These are phyloP conservation scores for Gambusia holbrooki DNA, from an alignment of 2,113 vertebrate genomes.

Conservation along the genomic window DNA sequence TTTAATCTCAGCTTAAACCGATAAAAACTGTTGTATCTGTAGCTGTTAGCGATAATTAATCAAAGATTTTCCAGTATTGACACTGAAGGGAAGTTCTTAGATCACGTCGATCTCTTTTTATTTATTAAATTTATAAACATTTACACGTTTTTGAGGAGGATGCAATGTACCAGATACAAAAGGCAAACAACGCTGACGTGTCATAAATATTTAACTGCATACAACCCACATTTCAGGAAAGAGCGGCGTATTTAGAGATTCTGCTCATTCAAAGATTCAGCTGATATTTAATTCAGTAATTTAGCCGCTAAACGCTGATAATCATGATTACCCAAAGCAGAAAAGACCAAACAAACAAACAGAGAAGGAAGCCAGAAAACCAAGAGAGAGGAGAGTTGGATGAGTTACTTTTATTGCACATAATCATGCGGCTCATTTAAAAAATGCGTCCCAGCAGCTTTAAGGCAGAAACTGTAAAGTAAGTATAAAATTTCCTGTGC, in stretches of 20 bases:
- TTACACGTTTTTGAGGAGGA: neutral
- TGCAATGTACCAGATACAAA: neutral
- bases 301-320: conserved; percentile 6
- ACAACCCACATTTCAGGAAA: neutral
- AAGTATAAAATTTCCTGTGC: conserved; percentile 1
- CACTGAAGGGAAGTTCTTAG: neutral
- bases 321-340: neutral
- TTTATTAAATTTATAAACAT: neutral
- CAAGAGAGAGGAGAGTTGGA: conserved; percentile 15
- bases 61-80: neutral
- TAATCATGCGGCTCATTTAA: conserved; percentile 1
- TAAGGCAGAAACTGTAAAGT: neutral
- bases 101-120: neutral
- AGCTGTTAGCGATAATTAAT: neutral
- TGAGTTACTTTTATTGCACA: conserved; percentile 11
- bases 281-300: conserved; percentile 1
- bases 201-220: neutral
- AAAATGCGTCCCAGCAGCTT: conserved; percentile 12
- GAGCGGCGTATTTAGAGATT: conserved; percentile 4
- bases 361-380: conserved; percentile 8
- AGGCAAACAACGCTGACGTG: neutral
- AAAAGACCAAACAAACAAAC: conserved; percentile 1
- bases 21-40: no score
- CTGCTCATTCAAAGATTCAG: neutral
- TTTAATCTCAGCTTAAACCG: neutral